Percentiles rank a stretch among this genome's conserved stretches.
Conservation (phyloP, 2,888 invertebrate species). For the Scrobipalpa atriplicella region DNA sequence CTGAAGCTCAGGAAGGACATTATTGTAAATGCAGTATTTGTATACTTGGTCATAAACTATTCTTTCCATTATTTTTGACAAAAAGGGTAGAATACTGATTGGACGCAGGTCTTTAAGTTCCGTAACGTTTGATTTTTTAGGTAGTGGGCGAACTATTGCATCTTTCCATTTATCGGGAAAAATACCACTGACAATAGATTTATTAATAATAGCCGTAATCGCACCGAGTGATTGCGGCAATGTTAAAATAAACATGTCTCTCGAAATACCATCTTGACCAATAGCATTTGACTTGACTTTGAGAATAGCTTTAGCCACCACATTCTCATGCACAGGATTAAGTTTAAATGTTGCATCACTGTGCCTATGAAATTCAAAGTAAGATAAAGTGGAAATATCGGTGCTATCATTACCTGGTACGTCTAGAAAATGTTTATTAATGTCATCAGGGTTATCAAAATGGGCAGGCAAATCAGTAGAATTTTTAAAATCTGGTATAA, state of each 20-base stretch:
- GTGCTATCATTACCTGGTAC: background rate
- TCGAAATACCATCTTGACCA: slow-evolving; percentile 1
- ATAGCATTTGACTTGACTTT: background rate
- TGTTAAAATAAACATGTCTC: slow-evolving; percentile 6
- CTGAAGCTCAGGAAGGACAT: background rate
- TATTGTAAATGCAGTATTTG: background rate
- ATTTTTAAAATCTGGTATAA: background rate
- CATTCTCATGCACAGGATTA: background rate
- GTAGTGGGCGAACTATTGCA: slow-evolving; percentile 17
- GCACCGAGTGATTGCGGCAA: background rate
- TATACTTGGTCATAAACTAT: slow-evolving; percentile 6
- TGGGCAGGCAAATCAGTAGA: background rate
- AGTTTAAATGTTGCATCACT: background rate
- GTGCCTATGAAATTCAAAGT: background rate
- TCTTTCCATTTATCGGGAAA: slow-evolving; percentile 19
- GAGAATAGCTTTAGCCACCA: background rate
- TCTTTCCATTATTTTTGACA: slow-evolving; percentile 1
- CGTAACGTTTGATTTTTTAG: background rate
- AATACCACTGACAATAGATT: background rate
- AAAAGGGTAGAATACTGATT: background rate
- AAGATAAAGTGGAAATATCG: background rate
- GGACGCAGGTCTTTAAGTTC: slow-evolving; percentile 4
- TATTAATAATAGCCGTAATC: slow-evolving; percentile 1
- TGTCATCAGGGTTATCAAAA: background rate
- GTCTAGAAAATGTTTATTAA: background rate